A percentile compares a stretch with the other conserved stretches of the same genome.
Evolutionary conservation across 1,140 invertebrate genomes (phyloP).

Genomic region (Zaprionus ghesquierei): DNA sequence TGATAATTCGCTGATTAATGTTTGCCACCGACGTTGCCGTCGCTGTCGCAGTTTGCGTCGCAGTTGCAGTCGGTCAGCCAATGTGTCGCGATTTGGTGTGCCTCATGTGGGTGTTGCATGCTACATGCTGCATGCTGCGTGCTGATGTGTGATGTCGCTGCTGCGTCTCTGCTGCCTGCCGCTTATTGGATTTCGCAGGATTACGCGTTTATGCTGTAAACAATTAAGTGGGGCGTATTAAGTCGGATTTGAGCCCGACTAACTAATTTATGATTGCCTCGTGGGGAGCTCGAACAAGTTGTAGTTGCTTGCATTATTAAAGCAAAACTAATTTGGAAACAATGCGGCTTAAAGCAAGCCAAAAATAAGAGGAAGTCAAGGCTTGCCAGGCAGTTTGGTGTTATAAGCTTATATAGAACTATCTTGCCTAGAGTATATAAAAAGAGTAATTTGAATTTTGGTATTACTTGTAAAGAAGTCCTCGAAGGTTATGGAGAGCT

Average conservation of each 20-base stretch:
- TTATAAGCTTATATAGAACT: too few relatives aligned
- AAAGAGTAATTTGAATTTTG: too few relatives aligned
- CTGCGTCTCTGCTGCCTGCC: constrained; percentile 43
- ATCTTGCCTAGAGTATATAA: too few relatives aligned
- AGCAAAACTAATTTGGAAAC: background rate
- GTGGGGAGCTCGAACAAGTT: background rate
- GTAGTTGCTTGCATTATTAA: background rate
- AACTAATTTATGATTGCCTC: constrained; percentile 62
- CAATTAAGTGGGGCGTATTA: constrained; percentile 78
- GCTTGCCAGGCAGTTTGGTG: too few relatives aligned
- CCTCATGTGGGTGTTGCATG: constrained; percentile 27
- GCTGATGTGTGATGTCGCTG: constrained; percentile 71
- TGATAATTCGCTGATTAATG: constrained; percentile 81
- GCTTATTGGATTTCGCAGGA: constrained; percentile 76
- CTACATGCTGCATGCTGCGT: constrained; percentile 32
- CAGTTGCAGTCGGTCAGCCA: constrained; percentile 31
- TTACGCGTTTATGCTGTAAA: constrained; percentile 80
- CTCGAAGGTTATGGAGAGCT: too few relatives aligned
- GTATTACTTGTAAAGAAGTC: too few relatives aligned
- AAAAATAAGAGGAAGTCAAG: too few relatives aligned
- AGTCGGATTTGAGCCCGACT: constrained; percentile 69
- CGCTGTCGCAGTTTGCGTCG: background rate
- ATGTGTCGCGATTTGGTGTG: constrained; percentile 67
- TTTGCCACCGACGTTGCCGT: constrained; percentile 60
- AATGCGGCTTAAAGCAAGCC: background rate